phyloP scores from a whole-genome alignment of 2,888 invertebrate species.

The Acanthococcus lagerstroemiae region DNA sequence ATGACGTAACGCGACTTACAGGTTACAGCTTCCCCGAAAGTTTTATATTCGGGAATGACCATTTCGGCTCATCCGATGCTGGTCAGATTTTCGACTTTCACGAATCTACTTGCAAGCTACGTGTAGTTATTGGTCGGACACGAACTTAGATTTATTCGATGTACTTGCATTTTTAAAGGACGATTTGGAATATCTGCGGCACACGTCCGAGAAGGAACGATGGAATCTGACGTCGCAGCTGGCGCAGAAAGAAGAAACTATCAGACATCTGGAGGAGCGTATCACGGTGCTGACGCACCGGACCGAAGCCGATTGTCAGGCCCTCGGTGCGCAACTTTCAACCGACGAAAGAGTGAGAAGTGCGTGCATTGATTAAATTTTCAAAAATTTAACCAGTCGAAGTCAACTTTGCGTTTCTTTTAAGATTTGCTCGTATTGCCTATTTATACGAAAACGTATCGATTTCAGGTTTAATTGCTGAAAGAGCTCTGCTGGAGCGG shows the following conservation, averaged over 20 bases:
- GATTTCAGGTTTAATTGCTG: constrained; percentile 44
- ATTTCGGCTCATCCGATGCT: too few species aligned
- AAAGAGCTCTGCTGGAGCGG: constrained; percentile 58
- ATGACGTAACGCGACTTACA: too few species aligned
- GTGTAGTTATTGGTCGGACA: too few species aligned
- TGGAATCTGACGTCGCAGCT: constrained; percentile 57
- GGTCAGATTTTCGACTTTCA: too few species aligned
- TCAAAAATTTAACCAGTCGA: too few species aligned
- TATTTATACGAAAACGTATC: too few species aligned
- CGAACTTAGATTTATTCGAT: too few species aligned
- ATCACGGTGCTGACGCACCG: constrained; percentile 49
- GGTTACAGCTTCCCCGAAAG: too few species aligned
- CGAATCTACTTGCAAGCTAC: too few species aligned
- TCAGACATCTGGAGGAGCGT: constrained; percentile 57
- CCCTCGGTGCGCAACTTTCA: constrained; percentile 39
- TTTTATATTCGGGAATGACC: too few species aligned
- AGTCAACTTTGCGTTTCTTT: too few species aligned
- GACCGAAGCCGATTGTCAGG: constrained; percentile 39
- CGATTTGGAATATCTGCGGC: constrained; percentile 63
- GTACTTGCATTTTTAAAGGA: constrained; percentile 47
- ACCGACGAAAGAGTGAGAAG: constrained; percentile 49
- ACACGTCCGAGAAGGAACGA: constrained; percentile 62
- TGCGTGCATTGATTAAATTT: constrained; percentile 17
- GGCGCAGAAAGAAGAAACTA: constrained; percentile 64
- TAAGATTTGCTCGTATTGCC: too few species aligned